These are phyloP conservation scores for Xanthia icteritia DNA, from an alignment of 2,888 invertebrate genomes.

Conservation along the genomic window DNA sequence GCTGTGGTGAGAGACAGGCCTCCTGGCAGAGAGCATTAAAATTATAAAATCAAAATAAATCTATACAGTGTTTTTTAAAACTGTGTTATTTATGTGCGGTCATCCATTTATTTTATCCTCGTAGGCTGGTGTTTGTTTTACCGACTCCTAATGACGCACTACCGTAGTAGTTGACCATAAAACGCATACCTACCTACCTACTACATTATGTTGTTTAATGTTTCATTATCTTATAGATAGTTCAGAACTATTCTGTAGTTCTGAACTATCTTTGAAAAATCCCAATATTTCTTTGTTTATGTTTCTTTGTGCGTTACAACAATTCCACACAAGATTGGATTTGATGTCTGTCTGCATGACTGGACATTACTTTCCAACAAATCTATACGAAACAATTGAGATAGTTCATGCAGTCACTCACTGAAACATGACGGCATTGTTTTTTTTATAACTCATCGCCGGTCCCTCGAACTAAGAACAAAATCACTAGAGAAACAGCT, in stretches of 20 bases:
- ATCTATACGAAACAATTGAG: conserved; percentile 1
- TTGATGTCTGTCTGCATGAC: conserved; percentile 13
- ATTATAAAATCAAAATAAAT: background rate
- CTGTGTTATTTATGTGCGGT: background rate
- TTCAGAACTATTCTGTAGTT: background rate
- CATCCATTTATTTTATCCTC: conserved; percentile 20
- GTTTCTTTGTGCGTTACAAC: background rate
- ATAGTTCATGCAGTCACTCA: background rate
- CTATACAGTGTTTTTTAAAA: background rate
- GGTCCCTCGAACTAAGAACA: background rate
- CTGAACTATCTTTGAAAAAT: conserved; percentile 1
- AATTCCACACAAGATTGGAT: conserved; percentile 7
- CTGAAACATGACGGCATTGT: background rate
- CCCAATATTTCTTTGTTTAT: conserved; percentile 4
- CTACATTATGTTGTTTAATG: conserved; percentile 6
- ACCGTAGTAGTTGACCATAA: background rate
- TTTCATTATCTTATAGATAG: background rate
- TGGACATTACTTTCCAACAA: conserved; percentile 5
- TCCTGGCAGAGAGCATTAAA: background rate
- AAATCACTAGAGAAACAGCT: background rate
- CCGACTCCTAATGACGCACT: conserved; percentile 3
- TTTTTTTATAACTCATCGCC: background rate
- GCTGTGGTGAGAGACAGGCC: too few species aligned
- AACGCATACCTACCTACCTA: background rate
- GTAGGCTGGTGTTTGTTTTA: conserved; percentile 23